Evolutionary conservation across 2,797 vertebrate genomes (phyloP).

Genomic region (Sebastes vulpes): DNA sequence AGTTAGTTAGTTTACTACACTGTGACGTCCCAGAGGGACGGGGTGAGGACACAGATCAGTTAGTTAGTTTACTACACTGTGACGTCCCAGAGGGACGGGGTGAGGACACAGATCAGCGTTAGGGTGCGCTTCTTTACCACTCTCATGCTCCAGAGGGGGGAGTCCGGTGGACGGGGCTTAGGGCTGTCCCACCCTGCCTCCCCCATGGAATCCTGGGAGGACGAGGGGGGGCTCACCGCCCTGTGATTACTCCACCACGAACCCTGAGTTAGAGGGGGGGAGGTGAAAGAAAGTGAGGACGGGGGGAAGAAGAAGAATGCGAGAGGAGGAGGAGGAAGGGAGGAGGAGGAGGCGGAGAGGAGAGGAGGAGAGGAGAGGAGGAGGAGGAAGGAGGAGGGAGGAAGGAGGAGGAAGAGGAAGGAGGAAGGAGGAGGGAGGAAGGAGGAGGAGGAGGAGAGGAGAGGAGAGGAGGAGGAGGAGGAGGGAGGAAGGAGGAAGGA

Average conservation of each 20-base stretch:
- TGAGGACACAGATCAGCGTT: neutral
- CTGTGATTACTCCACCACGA: slow-evolving; percentile 96
- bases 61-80: too few species aligned
- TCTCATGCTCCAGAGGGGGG: slow-evolving; percentile 96
- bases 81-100: neutral
- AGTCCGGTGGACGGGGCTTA: slow-evolving; percentile 91
- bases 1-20: too few species aligned
- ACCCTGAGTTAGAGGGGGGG: slow-evolving; percentile 82
- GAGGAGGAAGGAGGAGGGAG: neutral
- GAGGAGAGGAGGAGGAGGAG: neutral
- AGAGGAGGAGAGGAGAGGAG: neutral
- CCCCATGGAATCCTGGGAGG: slow-evolving; percentile 94
- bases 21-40: too few species aligned
- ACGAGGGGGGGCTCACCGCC: slow-evolving; percentile 93
- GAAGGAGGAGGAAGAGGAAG: slow-evolving; percentile 65
- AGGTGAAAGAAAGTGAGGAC: neutral
- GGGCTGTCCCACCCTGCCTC: slow-evolving; percentile 94
- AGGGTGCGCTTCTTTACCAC: slow-evolving; percentile 88
- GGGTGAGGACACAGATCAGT: too few species aligned
- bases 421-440: neutral
- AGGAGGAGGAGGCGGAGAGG: slow-evolving; percentile 24
- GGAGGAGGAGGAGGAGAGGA: neutral
- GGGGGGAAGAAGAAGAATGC: neutral
- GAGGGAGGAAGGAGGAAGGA: slow-evolving; percentile 54
- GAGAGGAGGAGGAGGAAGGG: neutral